Conservation (phyloP, 2,797 vertebrate species). For the Ispidina lecontei region DNA sequence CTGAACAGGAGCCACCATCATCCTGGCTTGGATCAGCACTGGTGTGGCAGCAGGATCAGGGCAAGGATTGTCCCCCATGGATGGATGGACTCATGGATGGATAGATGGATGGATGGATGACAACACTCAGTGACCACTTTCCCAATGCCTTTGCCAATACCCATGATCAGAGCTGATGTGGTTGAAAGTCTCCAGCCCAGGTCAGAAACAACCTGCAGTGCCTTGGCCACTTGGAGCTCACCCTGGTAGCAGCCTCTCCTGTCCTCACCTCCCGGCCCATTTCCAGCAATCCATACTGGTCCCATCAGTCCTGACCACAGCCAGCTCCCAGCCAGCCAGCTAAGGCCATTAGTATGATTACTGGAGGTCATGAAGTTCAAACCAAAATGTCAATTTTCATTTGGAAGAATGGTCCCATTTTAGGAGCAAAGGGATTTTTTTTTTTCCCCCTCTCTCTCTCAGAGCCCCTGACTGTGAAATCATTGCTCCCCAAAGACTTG, state of each 20-base stretch:
- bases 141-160: not conserved
- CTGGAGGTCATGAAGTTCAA: constrained; percentile 72
- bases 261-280: not conserved
- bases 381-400: constrained; percentile 74
- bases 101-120: not conserved
- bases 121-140: not conserved
- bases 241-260: not conserved
- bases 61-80: not conserved
- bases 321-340: constrained; percentile 39
- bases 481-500: constrained; percentile 65
- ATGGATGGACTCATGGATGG: not conserved
- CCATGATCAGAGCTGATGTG: not conserved
- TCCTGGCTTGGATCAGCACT: not conserved
- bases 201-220: not conserved
- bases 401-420: constrained; percentile 65
- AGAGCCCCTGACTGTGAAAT: constrained; percentile 54
- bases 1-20: not conserved
- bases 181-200: not conserved
- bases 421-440: constrained; percentile 42
- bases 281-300: constrained; percentile 44
- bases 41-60: not conserved
- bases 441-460: not conserved
- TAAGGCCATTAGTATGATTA: constrained; percentile 73
- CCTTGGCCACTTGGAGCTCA: not conserved
- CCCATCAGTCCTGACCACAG: constrained; percentile 51